These are phyloP conservation scores for Danaus melanippus DNA, from an alignment of 1,140 invertebrate species.

Conservation along the genomic window DNA sequence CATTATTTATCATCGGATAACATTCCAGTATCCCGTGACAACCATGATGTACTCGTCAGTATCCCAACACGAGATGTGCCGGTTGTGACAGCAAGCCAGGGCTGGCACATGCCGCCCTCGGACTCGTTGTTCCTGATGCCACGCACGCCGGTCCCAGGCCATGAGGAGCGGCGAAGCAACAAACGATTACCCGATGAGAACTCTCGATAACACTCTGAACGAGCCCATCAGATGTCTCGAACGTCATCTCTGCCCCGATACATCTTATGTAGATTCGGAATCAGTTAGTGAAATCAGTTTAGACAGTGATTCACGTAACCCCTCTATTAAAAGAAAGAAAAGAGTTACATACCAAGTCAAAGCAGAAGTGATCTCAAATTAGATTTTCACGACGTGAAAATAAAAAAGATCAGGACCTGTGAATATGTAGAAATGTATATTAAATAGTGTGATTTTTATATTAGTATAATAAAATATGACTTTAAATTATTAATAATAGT, in stretches of 20 bases:
- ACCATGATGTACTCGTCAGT: slow-evolving; percentile 70
- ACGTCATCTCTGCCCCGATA: slow-evolving; percentile 39
- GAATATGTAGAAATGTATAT: slow-evolving; percentile 55
- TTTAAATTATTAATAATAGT: slow-evolving; percentile 1
- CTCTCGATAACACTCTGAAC: slow-evolving; percentile 37
- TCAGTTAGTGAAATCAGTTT: slow-evolving; percentile 60
- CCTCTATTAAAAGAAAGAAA: slow-evolving; percentile 50
- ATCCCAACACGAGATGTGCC: slow-evolving; percentile 67
- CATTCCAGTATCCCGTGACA: slow-evolving; percentile 65
- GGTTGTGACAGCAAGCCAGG: slow-evolving; percentile 68
- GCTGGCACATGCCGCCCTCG: slow-evolving; percentile 47
- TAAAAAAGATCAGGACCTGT: slow-evolving; percentile 61
- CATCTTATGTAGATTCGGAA: slow-evolving; percentile 44
- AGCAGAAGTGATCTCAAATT: slow-evolving; percentile 57
- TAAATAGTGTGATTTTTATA: slow-evolving; percentile 35
- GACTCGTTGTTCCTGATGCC: slow-evolving; percentile 54
- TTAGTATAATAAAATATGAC: slow-evolving; percentile 2
- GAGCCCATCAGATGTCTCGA: slow-evolving; percentile 51
- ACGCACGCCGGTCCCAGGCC: slow-evolving; percentile 35
- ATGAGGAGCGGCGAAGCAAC: slow-evolving; percentile 34
- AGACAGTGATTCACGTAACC: slow-evolving; percentile 55
- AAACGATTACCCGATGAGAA: slow-evolving; percentile 43
- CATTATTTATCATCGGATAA: not conserved
- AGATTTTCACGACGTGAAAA: slow-evolving; percentile 29
- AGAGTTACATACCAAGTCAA: slow-evolving; percentile 62